A percentile compares a stretch with the other conserved stretches of the same genome.
phyloP scores from a whole-genome alignment of 2,888 invertebrate species.

The Sinopyrophorus schimmeli region DNA sequence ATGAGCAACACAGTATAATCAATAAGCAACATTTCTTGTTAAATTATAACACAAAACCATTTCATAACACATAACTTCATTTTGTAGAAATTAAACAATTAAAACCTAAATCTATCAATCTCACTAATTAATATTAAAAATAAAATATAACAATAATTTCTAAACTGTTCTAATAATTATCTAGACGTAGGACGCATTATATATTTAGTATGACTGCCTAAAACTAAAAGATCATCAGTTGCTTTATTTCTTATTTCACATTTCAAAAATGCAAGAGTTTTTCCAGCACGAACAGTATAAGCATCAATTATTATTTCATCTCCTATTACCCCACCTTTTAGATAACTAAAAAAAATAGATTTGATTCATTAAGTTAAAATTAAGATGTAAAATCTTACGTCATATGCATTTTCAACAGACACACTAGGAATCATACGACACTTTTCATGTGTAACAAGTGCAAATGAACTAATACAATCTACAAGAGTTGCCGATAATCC shows the following conservation, averaged over 20 bases:
- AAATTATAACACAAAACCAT: background rate
- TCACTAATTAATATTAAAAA: too few species aligned
- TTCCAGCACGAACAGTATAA: slow-evolving; percentile 72
- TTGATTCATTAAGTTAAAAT: too few species aligned
- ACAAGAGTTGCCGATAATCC: slow-evolving; percentile 82
- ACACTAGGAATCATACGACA: slow-evolving; percentile 65
- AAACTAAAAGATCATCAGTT: slow-evolving; percentile 71
- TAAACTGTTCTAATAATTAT: too few species aligned
- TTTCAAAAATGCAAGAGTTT: slow-evolving; percentile 75
- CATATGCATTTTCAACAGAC: slow-evolving; percentile 80
- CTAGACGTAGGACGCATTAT: slow-evolving; percentile 47
- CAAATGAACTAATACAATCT: slow-evolving; percentile 77
- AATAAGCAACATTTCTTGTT: background rate
- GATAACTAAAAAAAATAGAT: slow-evolving; percentile 61
- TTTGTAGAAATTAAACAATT: too few species aligned
- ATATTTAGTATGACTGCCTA: slow-evolving; percentile 81
- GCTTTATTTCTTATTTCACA: slow-evolving; percentile 75
- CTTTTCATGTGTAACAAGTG: slow-evolving; percentile 68
- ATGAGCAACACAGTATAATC: background rate
- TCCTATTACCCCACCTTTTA: slow-evolving; percentile 73
- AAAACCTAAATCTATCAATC: too few species aligned
- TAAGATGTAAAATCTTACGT: slow-evolving; percentile 62
- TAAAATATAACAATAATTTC: too few species aligned
- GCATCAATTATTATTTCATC: slow-evolving; percentile 78
- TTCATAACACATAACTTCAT: background rate